These are phyloP conservation scores for Ascidia mentula DNA, from an alignment of 23 tunicate species.

Conservation along the genomic window DNA sequence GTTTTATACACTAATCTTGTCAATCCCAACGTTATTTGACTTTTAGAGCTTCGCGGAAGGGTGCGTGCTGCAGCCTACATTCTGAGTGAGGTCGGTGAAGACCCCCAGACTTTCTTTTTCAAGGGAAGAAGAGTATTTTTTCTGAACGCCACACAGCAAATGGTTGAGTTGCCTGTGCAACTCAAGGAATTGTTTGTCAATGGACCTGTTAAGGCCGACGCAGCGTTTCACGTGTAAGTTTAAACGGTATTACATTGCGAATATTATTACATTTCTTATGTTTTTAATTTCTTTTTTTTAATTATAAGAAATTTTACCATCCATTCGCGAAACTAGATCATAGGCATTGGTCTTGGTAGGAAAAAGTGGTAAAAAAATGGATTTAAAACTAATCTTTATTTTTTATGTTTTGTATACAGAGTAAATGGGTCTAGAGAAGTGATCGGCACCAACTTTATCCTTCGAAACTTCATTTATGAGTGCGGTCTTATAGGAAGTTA, in stretches of 20 bases:
- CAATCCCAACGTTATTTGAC: too few species aligned
- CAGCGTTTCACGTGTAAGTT: slow-evolving; percentile 10
- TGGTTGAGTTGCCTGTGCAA: neutral
- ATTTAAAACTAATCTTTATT: too few species aligned
- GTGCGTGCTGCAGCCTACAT: neutral
- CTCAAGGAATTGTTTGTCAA: neutral
- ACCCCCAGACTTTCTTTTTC: neutral
- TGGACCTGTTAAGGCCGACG: neutral
- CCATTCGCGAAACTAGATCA: too few species aligned
- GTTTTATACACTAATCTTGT: too few species aligned
- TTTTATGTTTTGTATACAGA: neutral
- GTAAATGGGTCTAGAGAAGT: slow-evolving; percentile 5
- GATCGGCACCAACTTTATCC: slow-evolving; percentile 21
- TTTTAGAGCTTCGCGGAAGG: neutral
- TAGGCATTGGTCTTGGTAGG: too few species aligned
- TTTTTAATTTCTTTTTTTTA: too few species aligned
- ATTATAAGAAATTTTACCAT: too few species aligned
- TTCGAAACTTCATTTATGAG: neutral
- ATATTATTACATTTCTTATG: too few species aligned
- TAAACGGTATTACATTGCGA: neutral
- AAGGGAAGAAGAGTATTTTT: neutral
- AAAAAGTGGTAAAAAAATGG: too few species aligned
- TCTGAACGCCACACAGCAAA: neutral
- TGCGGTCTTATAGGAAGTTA: slow-evolving; percentile 4
- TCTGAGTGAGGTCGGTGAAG: neutral